Percentiles rank a stretch among this genome's conserved stretches.
phyloP scores from a whole-genome alignment of 2,797 vertebrate genomes.

The Lemur catta region DNA sequence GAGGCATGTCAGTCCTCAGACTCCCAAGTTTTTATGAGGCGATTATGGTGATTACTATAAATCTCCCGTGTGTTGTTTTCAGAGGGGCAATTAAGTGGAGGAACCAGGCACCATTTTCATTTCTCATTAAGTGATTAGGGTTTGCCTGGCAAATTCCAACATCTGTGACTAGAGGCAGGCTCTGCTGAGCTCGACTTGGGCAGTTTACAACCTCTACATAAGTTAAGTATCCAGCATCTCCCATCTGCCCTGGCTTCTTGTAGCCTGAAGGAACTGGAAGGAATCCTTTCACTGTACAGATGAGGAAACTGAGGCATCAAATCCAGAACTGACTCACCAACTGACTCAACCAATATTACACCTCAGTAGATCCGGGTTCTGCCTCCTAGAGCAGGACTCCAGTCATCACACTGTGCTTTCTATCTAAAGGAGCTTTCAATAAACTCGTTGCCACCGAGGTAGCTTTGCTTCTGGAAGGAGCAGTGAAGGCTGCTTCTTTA shows the following conservation, averaged over 20 bases:
- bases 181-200: conserved; percentile 34
- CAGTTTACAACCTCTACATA: background rate
- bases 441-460: background rate
- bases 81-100: conserved; percentile 78
- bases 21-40: conserved; percentile 71
- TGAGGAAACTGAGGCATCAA: background rate
- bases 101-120: conserved; percentile 73
- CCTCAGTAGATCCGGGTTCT: background rate
- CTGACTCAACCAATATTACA: background rate
- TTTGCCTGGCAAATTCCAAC: conserved; percentile 66
- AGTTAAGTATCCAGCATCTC: background rate
- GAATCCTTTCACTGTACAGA: background rate
- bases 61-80: conserved; percentile 79
- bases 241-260: background rate
- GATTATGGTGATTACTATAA: conserved; percentile 77
- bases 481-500: background rate
- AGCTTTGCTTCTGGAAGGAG: background rate
- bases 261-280: background rate
- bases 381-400: background rate
- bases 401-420: background rate
- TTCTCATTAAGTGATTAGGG: conserved; percentile 79
- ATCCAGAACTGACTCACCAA: background rate
- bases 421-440: background rate
- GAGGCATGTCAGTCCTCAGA: conserved; percentile 67
- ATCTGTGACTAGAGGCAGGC: conserved; percentile 59